Conservation (phyloP, 2,888 invertebrate genomes). For the Drosophila bunnanda region DNA sequence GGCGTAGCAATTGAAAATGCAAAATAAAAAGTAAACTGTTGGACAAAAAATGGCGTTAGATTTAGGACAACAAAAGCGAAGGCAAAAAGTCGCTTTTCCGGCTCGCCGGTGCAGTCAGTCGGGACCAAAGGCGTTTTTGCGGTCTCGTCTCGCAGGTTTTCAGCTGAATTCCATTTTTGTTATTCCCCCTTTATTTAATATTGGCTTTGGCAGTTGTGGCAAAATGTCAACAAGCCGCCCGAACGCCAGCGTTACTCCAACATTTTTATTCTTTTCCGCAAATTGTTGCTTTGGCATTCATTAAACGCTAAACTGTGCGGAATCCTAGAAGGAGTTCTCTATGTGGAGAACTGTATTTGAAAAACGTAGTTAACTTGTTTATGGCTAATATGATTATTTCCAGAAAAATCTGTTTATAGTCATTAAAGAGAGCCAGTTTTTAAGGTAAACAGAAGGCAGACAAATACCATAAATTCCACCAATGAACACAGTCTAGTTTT, state of each 20-base stretch:
- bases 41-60: slow-evolving; percentile 64
- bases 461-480: no score
- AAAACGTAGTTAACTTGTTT: neutral
- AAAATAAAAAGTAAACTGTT: slow-evolving; percentile 64
- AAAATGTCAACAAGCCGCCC: slow-evolving; percentile 50
- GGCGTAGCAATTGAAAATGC: slow-evolving; percentile 71
- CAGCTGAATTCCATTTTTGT: slow-evolving; percentile 29
- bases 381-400: no score
- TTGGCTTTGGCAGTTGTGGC: slow-evolving; percentile 51
- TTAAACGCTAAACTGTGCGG: neutral
- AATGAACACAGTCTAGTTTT: no score
- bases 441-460: no score
- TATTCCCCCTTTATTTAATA: slow-evolving; percentile 45
- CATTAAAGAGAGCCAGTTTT: neutral
- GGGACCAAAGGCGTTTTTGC: slow-evolving; percentile 63
- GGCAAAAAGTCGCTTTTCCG: slow-evolving; percentile 52
- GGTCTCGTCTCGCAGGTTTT: slow-evolving; percentile 64
- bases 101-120: slow-evolving; percentile 44
- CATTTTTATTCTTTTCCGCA: slow-evolving; percentile 30
- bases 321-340: neutral
- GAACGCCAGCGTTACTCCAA: slow-evolving; percentile 13
- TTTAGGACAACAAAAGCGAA: slow-evolving; percentile 66
- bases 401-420: neutral
- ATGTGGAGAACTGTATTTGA: neutral
- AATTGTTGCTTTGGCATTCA: slow-evolving; percentile 22